Percentiles rank a stretch among this genome's conserved stretches.
Conservation (phyloP, 2,113 vertebrate species). For the Prunella himalayana region DNA sequence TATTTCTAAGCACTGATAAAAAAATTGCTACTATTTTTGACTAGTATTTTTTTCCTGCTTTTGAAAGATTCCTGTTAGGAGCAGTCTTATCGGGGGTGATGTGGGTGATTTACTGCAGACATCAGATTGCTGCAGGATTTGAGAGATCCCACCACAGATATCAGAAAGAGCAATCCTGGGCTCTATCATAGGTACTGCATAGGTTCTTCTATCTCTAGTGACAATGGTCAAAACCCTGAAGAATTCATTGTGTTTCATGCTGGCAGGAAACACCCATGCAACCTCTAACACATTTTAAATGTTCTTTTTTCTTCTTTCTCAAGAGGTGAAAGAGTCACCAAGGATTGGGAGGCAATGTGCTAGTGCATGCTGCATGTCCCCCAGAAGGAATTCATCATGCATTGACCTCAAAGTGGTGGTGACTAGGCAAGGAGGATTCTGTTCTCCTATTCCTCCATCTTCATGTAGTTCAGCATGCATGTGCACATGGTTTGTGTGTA, state of each 20-base stretch:
- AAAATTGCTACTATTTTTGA: neutral
- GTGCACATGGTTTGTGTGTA: neutral
- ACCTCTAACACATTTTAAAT: neutral
- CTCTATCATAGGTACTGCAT: neutral
- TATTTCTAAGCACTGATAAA: neutral
- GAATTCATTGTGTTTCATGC: neutral
- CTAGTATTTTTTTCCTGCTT: neutral
- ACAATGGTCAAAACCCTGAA: neutral
- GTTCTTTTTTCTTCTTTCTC: neutral
- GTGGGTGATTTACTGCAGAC: neutral
- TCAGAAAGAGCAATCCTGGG: neutral
- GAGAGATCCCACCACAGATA: neutral
- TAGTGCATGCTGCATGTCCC: neutral
- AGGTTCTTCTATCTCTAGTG: neutral
- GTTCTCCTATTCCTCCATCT: neutral
- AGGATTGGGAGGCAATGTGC: neutral
- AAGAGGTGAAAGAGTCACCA: neutral
- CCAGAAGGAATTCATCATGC: neutral
- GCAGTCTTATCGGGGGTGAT: neutral
- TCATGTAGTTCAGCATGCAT: neutral
- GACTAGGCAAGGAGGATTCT: neutral
- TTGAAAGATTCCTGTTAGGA: neutral
- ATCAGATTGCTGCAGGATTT: neutral
- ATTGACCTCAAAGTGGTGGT: neutral
- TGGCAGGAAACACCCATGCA: neutral